phyloP scores from a whole-genome alignment of 2,888 invertebrate species.

The Apomyelois bistriatella region DNA sequence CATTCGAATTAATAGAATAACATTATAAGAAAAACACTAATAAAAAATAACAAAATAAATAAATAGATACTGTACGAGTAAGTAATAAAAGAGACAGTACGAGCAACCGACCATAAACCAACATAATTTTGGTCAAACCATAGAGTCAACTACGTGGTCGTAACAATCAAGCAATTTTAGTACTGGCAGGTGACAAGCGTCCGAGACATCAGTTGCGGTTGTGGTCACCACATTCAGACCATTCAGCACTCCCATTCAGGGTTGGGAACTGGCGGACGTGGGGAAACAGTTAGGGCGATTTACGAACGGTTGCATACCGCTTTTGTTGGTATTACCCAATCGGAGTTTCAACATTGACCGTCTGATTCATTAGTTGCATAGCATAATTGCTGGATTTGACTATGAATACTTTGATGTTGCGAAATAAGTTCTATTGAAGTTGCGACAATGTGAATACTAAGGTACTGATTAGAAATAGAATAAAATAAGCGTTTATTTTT shows the following conservation, averaged over 20 bases:
- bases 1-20: too few relatives aligned
- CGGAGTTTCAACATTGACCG: slow-evolving; percentile 1
- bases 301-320: slow-evolving; percentile 28
- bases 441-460: background rate
- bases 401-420: background rate
- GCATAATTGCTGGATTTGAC: slow-evolving; percentile 2
- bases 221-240: slow-evolving; percentile 31
- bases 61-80: background rate
- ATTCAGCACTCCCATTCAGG: background rate
- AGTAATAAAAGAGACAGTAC: too few relatives aligned
- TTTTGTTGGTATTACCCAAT: slow-evolving; percentile 14
- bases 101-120: background rate
- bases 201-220: slow-evolving; percentile 41
- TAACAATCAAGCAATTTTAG: slow-evolving; percentile 21
- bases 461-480: too few relatives aligned
- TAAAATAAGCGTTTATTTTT: too few relatives aligned
- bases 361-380: slow-evolving; percentile 8
- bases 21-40: too few relatives aligned
- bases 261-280: slow-evolving; percentile 29
- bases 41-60: background rate
- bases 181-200: slow-evolving; percentile 10
- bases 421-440: background rate
- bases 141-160: slow-evolving; percentile 9
- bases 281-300: slow-evolving; percentile 45
- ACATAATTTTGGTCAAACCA: background rate